Base-by-base conservation (phyloP, 2,888 invertebrate genomes). In the Drosophila ustulata region DNA sequence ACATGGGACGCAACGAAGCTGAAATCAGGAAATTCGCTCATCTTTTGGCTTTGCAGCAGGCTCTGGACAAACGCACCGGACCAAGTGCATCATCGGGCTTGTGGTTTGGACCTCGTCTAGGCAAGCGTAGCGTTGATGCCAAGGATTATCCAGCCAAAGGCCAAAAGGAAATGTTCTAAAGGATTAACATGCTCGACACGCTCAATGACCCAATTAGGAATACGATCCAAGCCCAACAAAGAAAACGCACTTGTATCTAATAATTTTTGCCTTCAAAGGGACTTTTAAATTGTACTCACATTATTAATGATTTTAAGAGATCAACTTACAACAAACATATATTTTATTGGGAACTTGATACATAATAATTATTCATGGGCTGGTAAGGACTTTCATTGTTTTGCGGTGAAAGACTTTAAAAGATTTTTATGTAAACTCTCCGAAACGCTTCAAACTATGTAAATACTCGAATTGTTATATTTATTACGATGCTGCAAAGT, bases 51-150 rank as follows among this genome's bases (percentile, higher is more conserved):
- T 70, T 91, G 53, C 90, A 91, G 59, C 90, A 92, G 67, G 88
- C 91, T 1, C 66, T 92, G 51, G 91, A 91, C 9, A 92, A 92
- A 69, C 90, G 91, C 32, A 90, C 91, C 1, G 91, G 90, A 49
- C 91, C 91, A 5, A 90, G 92, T 59, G 92, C 92, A 47, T 93
- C 92, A 39, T 92, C 92, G 25, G 93, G 93, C 0, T 93, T 95
- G 92, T 96, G 95, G 96, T 95, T 95, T 80, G 96, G 95, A 39
- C 95, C 95, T 0, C 92, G 95, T 46, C 92, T 95, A 26, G 96
- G 95, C 62, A 93, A 94, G 69, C 91, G 91, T n/a, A 91, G 91
- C 61, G 75, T 90, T 4, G 76, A 82, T 50, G 77, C 61, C 23
- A 85, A 82, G 53, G 72, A 85, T 30, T 82, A 74, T 43, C 30